Percentiles rank a stretch among this genome's conserved stretches.
These are phyloP conservation scores for Barypeithes pellucidus DNA, from an alignment of 2,888 invertebrate species.

Conservation along the genomic window DNA sequence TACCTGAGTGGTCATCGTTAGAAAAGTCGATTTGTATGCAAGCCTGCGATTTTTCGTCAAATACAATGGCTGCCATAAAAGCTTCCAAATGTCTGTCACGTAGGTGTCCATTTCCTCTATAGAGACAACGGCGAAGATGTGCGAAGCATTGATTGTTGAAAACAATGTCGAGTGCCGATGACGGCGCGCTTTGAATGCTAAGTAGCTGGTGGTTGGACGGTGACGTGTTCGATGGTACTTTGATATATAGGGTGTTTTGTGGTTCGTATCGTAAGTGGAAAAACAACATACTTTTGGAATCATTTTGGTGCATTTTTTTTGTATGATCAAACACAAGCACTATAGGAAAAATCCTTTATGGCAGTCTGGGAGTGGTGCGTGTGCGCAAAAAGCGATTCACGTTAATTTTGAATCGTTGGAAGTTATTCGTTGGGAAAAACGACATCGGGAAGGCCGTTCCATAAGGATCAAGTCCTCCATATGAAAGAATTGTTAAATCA, in stretches of 20 bases:
- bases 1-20: conserved; percentile 23
- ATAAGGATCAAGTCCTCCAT: too few relatives aligned
- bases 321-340: too few relatives aligned
- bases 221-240: conserved; percentile 14
- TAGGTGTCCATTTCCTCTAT: conserved; percentile 67
- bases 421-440: too few relatives aligned
- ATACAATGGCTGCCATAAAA: conserved; percentile 66
- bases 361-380: too few relatives aligned
- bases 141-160: conserved; percentile 66
- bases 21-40: conserved; percentile 66
- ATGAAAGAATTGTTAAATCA: too few relatives aligned
- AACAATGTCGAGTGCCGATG: conserved; percentile 54
- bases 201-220: conserved; percentile 23
- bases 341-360: too few relatives aligned
- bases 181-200: conserved; percentile 35
- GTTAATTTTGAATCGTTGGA: too few relatives aligned
- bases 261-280: too few relatives aligned
- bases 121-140: conserved; percentile 66
- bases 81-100: conserved; percentile 67
- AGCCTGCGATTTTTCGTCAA: conserved; percentile 59
- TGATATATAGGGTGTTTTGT: conserved; percentile 7
- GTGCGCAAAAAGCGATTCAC: too few relatives aligned
- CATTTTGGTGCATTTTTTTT: too few relatives aligned
- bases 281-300: too few relatives aligned
- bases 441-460: too few relatives aligned